phyloP scores from a whole-genome alignment of 2,888 invertebrate species.

The Orthosia gracilis region DNA sequence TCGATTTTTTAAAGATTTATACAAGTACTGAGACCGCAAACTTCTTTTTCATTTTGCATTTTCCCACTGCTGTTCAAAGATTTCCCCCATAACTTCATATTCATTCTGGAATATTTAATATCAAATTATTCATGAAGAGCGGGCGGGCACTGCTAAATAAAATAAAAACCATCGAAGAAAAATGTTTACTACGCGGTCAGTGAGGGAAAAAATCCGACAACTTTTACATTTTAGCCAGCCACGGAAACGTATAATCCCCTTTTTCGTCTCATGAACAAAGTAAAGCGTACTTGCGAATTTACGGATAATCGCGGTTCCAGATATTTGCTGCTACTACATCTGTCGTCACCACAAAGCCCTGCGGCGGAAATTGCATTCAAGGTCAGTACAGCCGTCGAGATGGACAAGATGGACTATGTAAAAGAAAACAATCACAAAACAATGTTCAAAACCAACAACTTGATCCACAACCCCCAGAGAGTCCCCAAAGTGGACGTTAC shows the following conservation, averaged over 20 bases:
- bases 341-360: constrained; percentile 52
- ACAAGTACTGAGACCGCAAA: not conserved
- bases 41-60: no score
- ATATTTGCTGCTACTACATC: constrained; percentile 62
- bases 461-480: not conserved
- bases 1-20: not conserved
- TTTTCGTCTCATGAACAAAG: not conserved
- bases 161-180: not conserved
- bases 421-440: not conserved
- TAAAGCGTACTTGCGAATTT: constrained; percentile 28
- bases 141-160: not conserved
- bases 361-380: constrained; percentile 42
- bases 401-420: not conserved
- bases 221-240: not conserved
- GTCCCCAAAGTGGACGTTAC: not conserved
- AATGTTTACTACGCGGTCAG: not conserved
- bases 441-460: not conserved
- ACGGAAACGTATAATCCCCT: not conserved
- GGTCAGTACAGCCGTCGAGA: constrained; percentile 10
- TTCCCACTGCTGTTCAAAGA: no score
- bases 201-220: not conserved
- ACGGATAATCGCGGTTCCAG: constrained; percentile 64
- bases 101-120: no score
- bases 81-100: no score
- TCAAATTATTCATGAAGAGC: no score